Evolutionary conservation across 2,113 vertebrate genomes (phyloP), one percentile per base, ranked within the genome.

Genomic region (Vulpes lagopus): DNA sequence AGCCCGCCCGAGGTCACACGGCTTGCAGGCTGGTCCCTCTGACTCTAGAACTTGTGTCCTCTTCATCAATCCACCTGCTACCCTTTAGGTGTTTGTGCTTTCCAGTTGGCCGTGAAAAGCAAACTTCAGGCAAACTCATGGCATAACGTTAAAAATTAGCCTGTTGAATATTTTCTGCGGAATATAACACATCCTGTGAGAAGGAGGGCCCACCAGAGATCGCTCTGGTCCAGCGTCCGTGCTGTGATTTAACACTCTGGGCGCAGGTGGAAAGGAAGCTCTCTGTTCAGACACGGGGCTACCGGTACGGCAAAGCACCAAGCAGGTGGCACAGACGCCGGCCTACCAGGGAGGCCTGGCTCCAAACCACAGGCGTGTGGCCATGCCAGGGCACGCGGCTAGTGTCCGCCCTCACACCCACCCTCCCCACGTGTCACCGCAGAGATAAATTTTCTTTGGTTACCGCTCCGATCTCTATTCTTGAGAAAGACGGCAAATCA

Each of bases 381-480:
- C 25, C 0, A 0, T 2, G 49, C 55, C 6, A 15, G 73, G 60
- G 35, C 5, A 10, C 23, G 0, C 2, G 4, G 60, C 16, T 8
- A 5, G 5, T 0, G 32, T 19, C 80, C 3, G 11, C 35, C 85
- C 86, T 60, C 57, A 4, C 0, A 90, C 83, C 96, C 83, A 23
- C 89, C 83, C 95, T 23, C 51, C 9, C 16, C 49, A 23, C 6
- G 0, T 0, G 38, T 43, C 96, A n/a, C 79, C 1, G 27, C 53
- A 62, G 71, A 95, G 96, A 59, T 2, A 76, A 55, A 49, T 3
- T 57, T 15, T 32, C 82, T 97, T 74, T 73, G 86, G 79, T 95
- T 97, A 98, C 98, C 98, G 83, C 49, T 83, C 3, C 23, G 3
- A 35, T 86, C 60, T 97, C 95, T 27, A 32, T 4, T 19, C 96